Base-by-base conservation (phyloP, 2,797 vertebrate genomes). In the Pangasius mekongensis region DNA sequence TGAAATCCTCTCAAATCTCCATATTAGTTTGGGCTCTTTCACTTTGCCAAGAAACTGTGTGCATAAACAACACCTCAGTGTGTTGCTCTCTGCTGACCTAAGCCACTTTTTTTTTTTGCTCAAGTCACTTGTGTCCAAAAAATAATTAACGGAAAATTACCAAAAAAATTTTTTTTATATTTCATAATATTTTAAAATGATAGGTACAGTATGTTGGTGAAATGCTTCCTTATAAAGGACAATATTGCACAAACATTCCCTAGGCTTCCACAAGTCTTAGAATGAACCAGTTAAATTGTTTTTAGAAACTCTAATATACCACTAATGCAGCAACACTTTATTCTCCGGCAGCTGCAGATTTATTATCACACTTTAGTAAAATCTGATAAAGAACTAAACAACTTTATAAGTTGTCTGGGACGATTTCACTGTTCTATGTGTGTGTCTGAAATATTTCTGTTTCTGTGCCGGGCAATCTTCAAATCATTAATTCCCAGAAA, bases 31-130 rank as follows among this genome's bases (percentile, higher is more conserved):
- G 27, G 90, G 20, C 80, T 80, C 87, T 69, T 67, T 76, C 89
- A 89, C 92, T 90, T 89, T 93, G 94, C 93, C 92, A 94, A 93
- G 91, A 90, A 89, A 91, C 93, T 60, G 89, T 89, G 88, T 92
- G 93, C 93, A 91, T 94, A 93, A 95, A 94, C 93, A 95, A 93
- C 94, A 94, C 92, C 93, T 95, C 92, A 62, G 80, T 89, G 90
- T 86, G 85, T 62, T 69, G 56, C 86, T 80, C 86, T 89, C 71
- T 88, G 91, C 91, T 91, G 91, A 91, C 89, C 85, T 91, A 84
- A 89, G 91, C 87, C 82, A 73, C 87, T 39, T 80, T n/a, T 56
- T 86, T 69, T 83, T 86, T 66, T 47, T 80, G 82, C 64, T 78
- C 30, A 22, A 62, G 66, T 60, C 49, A 87, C 84, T 86, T 73